These are phyloP conservation scores for Gallinago jamesoni DNA, from an alignment of 2,113 vertebrate genomes.

Conservation along the genomic window DNA sequence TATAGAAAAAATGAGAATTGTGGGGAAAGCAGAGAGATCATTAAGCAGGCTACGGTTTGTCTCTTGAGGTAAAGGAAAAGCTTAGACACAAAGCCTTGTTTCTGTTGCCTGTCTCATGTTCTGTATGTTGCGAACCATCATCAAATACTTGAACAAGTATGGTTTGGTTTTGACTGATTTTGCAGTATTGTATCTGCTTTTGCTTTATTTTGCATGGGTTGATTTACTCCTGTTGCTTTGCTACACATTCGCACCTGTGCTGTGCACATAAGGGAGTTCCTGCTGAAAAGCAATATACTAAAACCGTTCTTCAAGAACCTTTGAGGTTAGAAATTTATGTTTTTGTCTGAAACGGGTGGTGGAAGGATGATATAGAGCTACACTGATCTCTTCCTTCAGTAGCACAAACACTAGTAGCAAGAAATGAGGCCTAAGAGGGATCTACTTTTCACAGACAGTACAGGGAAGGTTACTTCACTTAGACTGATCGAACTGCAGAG, in stretches of 20 bases:
- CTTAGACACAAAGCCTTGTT: not conserved
- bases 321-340: not conserved
- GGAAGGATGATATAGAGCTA: not conserved
- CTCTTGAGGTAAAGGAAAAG: not conserved
- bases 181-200: not conserved
- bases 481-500: not conserved
- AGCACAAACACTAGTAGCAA: not conserved
- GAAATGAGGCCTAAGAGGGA: not conserved
- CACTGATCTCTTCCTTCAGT: not conserved
- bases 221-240: not conserved
- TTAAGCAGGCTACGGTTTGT: not conserved
- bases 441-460: not conserved
- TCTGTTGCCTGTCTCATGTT: not conserved
- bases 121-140: rapidly evolving
- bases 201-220: not conserved
- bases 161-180: not conserved
- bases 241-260: not conserved
- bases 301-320: not conserved
- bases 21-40: not conserved
- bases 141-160: not conserved
- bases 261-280: not conserved
- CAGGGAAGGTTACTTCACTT: not conserved
- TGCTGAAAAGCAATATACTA: not conserved
- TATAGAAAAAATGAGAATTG: not conserved
- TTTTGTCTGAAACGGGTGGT: not conserved